Base-by-base conservation (phyloP, 1,140 invertebrate genomes). In the Drosophila sp. region DNA sequence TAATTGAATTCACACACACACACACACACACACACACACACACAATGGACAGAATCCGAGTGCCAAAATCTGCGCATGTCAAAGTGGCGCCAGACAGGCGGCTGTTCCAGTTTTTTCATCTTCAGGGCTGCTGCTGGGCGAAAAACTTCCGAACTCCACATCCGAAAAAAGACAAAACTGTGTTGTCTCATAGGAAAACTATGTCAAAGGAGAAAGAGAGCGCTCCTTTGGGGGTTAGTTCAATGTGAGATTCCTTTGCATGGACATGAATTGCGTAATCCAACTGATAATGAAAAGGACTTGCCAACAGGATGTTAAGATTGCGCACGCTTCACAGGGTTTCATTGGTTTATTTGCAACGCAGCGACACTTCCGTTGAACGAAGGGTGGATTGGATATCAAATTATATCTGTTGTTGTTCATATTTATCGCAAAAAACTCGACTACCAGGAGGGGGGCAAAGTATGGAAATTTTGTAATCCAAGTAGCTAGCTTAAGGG, bases 61-160 rank as follows among this genome's bases (percentile, higher is more conserved):
- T 86, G 60, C 76, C 72, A 33, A 57, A 38, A 47, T 40, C 30
- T 89, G 84, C 84, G 84, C 84, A 89, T 89, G 84, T 89, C 85
- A 70, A 66, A 79, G 68, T 89, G 84, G 85, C 84, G 84, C 84
- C 84, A 84, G 60, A 72, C 80, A 70, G 85, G 30, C 84, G 84
- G 68, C 84, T 89, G 84, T 80, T 89, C 84, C 85, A 89, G 77
- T 85, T 89, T 90, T 17, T 50, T 58, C 78, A 47, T 61, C 55
- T 63, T 62, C 72, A 69, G 63, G 72, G 25, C n/a, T 8, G 44
- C n/a, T 44, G 40, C 17, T 17, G 23, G 50, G 29, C 23, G 11
- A 40, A 54, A 8, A 1, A 35, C 33, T 35, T 44, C 17, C 55
- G 38, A 41, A 73, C 17, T 25, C 30, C 27, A 17, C 30, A 11